A percentile compares a stretch with the other conserved stretches of the same genome.
Evolutionary conservation across 2,888 invertebrate species (phyloP).

Genomic region (Gryllus longicercus): DNA sequence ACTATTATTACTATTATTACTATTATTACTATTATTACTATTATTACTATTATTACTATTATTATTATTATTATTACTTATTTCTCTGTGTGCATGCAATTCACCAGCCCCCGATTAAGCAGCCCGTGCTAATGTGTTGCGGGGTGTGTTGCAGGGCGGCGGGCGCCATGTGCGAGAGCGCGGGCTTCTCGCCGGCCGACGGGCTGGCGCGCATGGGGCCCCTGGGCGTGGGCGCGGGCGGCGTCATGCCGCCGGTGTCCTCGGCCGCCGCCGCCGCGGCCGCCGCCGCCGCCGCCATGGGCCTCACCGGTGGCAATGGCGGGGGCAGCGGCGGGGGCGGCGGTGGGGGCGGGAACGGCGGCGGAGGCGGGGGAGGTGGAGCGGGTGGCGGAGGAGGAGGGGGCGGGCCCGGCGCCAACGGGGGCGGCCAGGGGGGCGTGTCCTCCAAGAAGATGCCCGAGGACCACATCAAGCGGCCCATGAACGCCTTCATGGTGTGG

Average conservation of each 20-base stretch:
- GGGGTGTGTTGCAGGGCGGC: constrained; percentile 58
- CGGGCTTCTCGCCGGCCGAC: constrained; percentile 47
- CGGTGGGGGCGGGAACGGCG: constrained; percentile 50
- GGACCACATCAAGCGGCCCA: constrained; percentile 92
- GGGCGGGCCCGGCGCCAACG: constrained; percentile 50
- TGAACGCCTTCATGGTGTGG: constrained; percentile 99
- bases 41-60: too few species aligned
- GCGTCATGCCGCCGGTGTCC: neutral
- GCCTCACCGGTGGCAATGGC: constrained; percentile 44
- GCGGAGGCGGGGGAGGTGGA: constrained; percentile 48
- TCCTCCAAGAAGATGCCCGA: constrained; percentile 62
- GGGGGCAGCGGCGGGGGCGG: constrained; percentile 44
- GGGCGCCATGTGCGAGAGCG: constrained; percentile 70
- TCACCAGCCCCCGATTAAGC: neutral
- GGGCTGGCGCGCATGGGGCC: constrained; percentile 41
- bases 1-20: too few species aligned
- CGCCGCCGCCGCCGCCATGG: constrained; percentile 51
- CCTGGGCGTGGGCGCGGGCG: constrained; percentile 57
- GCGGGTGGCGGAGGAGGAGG: constrained; percentile 43
- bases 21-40: too few species aligned
- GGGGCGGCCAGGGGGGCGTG: constrained; percentile 49
- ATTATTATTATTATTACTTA: too few species aligned
- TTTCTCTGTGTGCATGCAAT: too few species aligned
- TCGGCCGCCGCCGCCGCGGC: constrained; percentile 45
- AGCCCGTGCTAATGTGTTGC: neutral